Conservation (phyloP, 2,888 invertebrate genomes). For the Monopis laevigella region DNA sequence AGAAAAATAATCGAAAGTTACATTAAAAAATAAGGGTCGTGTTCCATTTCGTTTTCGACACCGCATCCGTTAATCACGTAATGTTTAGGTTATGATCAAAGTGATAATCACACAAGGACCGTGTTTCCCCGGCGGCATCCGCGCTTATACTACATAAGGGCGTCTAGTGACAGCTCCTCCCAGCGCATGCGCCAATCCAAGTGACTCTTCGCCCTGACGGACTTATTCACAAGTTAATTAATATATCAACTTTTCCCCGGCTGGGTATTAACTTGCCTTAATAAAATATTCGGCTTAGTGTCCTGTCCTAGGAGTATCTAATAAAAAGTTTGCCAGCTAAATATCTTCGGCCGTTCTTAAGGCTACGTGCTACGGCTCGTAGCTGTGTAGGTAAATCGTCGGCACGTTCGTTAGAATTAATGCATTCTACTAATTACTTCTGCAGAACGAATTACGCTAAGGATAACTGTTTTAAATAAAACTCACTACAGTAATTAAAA, state of each 20-base stretch:
- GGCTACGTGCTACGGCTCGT: no score
- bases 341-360: no score
- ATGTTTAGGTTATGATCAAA: constrained; percentile 30
- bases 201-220: constrained; percentile 57
- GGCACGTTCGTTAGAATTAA: no score
- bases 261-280: constrained; percentile 51
- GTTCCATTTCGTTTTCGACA: constrained; percentile 28
- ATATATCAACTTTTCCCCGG: constrained; percentile 62
- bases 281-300: constrained; percentile 35
- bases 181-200: constrained; percentile 55
- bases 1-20: no score
- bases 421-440: constrained; percentile 1
- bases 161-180: constrained; percentile 39
- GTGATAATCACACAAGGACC: constrained; percentile 21
- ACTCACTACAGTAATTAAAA: no score
- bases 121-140: constrained; percentile 36
- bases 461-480: no score
- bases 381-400: no score
- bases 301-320: not conserved
- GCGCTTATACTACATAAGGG: constrained; percentile 52
- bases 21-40: constrained; percentile 34
- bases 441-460: not conserved
- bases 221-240: constrained; percentile 64
- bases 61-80: constrained; percentile 27
- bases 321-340: no score